Percentiles rank a stretch among this genome's conserved stretches.
phyloP scores from a whole-genome alignment of 2,888 invertebrate genomes.

The Agonopterix heracliana region DNA sequence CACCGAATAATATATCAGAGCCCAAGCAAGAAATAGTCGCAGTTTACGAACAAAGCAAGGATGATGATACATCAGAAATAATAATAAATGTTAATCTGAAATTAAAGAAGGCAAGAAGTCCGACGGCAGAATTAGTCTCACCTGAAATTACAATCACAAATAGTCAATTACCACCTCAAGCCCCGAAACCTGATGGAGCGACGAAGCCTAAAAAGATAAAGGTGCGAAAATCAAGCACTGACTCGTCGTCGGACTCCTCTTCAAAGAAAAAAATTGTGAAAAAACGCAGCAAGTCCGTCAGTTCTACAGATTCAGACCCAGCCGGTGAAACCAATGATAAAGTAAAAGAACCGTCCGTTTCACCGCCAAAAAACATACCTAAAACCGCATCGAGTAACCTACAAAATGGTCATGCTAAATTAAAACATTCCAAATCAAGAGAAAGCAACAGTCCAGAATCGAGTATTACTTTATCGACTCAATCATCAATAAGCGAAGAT shows the following conservation, averaged over 20 bases:
- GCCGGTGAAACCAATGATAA: constrained; percentile 43
- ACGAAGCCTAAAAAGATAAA: constrained; percentile 54
- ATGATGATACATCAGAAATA: constrained; percentile 58
- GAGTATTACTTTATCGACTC: constrained; percentile 70
- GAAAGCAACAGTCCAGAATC: constrained; percentile 67
- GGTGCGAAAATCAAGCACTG: constrained; percentile 56
- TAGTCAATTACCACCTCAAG: constrained; percentile 66
- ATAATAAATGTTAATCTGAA: constrained; percentile 68
- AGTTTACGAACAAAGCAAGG: constrained; percentile 55
- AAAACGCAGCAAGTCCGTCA: constrained; percentile 61
- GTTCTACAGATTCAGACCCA: constrained; percentile 63
- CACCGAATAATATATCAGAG: constrained; percentile 26
- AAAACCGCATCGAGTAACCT: constrained; percentile 39
- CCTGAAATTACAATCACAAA: constrained; percentile 63
- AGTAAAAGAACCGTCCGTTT: constrained; percentile 21
- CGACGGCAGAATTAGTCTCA: constrained; percentile 49
- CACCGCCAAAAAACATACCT: constrained; percentile 33
- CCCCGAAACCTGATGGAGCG: constrained; percentile 59
- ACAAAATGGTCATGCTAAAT: constrained; percentile 42
- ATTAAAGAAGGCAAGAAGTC: constrained; percentile 56
- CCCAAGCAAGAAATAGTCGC: constrained; percentile 39
- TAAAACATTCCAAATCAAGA: constrained; percentile 56
- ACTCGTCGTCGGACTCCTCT: constrained; percentile 52
- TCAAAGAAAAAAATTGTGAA: constrained; percentile 60
- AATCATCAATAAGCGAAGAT: constrained; percentile 68